These are phyloP conservation scores for Ctenochaetus hawaiiensis DNA, from an alignment of 2,797 vertebrate species.

Conservation along the genomic window DNA sequence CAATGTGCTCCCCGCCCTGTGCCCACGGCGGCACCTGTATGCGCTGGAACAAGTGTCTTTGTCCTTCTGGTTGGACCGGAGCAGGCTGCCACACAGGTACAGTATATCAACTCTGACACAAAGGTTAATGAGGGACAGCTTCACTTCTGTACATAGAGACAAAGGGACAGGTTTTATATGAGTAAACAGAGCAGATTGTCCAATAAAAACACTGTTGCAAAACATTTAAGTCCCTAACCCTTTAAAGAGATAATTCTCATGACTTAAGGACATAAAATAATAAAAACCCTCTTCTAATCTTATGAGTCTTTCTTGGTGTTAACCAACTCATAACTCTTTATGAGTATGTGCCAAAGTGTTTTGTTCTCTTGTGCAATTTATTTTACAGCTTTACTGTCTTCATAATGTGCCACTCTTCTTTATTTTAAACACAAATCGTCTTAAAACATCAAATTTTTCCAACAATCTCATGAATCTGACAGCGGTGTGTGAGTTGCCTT, in stretches of 20 bases:
- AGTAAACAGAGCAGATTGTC: background rate
- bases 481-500: slow-evolving; percentile 87
- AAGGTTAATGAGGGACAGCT: background rate
- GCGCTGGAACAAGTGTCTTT: slow-evolving; percentile 87
- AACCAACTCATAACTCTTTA: background rate
- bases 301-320: background rate
- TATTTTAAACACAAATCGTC: background rate
- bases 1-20: slow-evolving; percentile 87
- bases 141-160: background rate
- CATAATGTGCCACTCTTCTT: background rate
- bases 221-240: background rate
- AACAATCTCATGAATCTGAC: slow-evolving; percentile 1
- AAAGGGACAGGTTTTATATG: background rate
- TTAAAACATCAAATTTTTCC: background rate
- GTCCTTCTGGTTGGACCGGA: slow-evolving; percentile 84
- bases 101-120: background rate
- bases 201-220: background rate
- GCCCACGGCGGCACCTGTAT: slow-evolving; percentile 88
- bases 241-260: background rate
- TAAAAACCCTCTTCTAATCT: background rate
- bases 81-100: slow-evolving; percentile 87
- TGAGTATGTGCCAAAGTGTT: too few species aligned
- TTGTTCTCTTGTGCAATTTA: background rate
- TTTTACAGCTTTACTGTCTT: background rate
- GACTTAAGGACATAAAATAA: too few species aligned